Evolutionary conservation across 1,140 invertebrate species (phyloP).

Genomic region (Babylonia areolata): DNA sequence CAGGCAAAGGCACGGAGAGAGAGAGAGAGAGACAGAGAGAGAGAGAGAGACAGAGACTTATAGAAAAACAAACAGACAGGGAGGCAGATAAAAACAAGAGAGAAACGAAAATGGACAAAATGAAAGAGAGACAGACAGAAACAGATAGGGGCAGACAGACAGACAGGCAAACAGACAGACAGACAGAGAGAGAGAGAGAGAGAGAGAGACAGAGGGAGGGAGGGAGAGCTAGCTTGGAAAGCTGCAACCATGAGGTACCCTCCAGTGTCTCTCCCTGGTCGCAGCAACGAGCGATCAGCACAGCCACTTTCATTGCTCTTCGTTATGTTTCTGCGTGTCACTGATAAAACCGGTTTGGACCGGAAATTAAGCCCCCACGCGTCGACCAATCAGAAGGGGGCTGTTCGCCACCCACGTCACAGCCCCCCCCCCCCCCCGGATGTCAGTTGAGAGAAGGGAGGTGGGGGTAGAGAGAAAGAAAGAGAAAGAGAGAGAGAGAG

Average conservation of each 20-base stretch:
- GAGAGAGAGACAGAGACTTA: background rate
- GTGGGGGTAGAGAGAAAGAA: background rate
- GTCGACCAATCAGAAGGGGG: background rate
- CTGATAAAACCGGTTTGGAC: background rate
- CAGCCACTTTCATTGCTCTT: background rate
- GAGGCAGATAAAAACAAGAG: background rate
- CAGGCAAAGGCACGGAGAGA: background rate
- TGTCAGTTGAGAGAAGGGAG: background rate
- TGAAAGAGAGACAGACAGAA: background rate
- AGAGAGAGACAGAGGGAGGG: background rate
- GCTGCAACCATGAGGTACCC: no score
- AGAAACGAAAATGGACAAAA: background rate
- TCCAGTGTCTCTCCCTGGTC: no score
- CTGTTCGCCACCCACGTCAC: background rate
- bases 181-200: constrained; percentile 22
- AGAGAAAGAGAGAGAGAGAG: no score
- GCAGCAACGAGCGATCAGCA: no score
- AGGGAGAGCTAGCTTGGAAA: no score
- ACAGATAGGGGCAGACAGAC: background rate
- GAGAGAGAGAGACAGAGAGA: background rate
- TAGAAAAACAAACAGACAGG: background rate
- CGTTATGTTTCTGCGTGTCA: background rate
- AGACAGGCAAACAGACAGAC: background rate
- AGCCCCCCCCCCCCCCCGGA: background rate
- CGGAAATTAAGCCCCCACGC: background rate